phyloP scores from a whole-genome alignment of 2,888 invertebrate genomes.

The Lasioglossum leucozonium region DNA sequence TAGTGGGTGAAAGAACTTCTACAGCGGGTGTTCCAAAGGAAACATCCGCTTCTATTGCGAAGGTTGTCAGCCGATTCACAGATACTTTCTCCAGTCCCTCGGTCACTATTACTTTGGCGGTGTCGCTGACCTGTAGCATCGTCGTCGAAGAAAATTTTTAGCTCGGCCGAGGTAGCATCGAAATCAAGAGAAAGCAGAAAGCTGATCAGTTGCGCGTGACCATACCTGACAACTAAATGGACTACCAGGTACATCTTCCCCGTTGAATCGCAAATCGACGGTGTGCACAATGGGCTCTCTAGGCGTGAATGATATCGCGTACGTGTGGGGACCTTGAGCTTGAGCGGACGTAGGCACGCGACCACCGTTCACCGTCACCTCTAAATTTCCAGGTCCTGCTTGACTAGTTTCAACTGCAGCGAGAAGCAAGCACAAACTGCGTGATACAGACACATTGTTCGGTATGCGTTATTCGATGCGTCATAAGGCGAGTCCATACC shows the following conservation, averaged over 20 bases:
- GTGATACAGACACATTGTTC: neutral
- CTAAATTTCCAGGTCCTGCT: slow-evolving; percentile 99
- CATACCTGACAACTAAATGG: slow-evolving; percentile 85
- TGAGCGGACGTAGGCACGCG: slow-evolving; percentile 98
- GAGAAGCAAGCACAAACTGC: slow-evolving; percentile 22
- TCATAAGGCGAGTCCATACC: slow-evolving; percentile 85
- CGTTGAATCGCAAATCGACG: slow-evolving; percentile 98
- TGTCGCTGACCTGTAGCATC: slow-evolving; percentile 79
- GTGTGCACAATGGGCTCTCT: slow-evolving; percentile 95
- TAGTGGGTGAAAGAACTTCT: slow-evolving; percentile 87
- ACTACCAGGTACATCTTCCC: slow-evolving; percentile 95
- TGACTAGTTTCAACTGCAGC: slow-evolving; percentile 96
- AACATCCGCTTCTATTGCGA: slow-evolving; percentile 94
- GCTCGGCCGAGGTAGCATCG: neutral
- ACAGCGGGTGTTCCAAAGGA: slow-evolving; percentile 89
- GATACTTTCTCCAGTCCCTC: slow-evolving; percentile 96
- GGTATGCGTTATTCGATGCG: neutral
- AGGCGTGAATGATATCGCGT: slow-evolving; percentile 98
- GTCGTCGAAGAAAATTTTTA: slow-evolving; percentile 2
- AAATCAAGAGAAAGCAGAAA: neutral
- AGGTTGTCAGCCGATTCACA: slow-evolving; percentile 93
- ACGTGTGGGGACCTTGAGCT: slow-evolving; percentile 97
- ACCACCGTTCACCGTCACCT: slow-evolving; percentile 99
- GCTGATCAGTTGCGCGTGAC: neutral
- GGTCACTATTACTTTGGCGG: slow-evolving; percentile 88